Base-by-base conservation (phyloP, 2,888 invertebrate species). In the Auanema sp. region DNA sequence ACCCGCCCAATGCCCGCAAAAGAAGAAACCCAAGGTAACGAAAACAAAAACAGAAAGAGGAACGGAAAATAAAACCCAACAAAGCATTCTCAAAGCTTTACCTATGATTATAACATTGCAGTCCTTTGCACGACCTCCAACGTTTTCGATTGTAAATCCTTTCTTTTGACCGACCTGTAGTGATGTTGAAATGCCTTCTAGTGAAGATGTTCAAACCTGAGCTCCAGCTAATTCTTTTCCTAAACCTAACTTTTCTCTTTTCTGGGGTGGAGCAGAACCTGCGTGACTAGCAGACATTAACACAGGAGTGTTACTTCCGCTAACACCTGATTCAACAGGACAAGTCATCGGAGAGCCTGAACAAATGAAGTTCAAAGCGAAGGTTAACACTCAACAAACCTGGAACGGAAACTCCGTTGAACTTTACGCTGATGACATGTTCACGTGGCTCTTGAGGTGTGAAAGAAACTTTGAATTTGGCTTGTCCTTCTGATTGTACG, bases 361-460 rank as follows among this genome's bases (percentile, higher is more conserved):
- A 25, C 23, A 18, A n/a, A 50, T 11, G 6, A 5, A 14, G n/a
- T 25, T 4, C 4, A 33, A 25, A 21, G 14, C 21, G 8, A 12
- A 21, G 11, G 6, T 52, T 21, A 23, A 11, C 4, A n/a, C n/a
- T 6, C 8, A 24, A 44, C 66, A 49, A 10, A 69, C 83, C 80
- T 56, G 84, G 84, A 1, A 84, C 77, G 21, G 74, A 72, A 24
- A 77, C 65, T 41, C 89, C 89, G 77, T 89, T 89, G 83, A 90
- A 91, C 83, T 90, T 89, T 41, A 97, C 94, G 53, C 93, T 93
- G 4, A 96, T 87, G 24, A 90, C 91, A 85, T 97, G 96, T 0
- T 91, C 89, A 1, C 92, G 92, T 0, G 94, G 90, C 86, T 94
- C 93, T 41, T 92, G 91, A 0, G 96, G 96, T 83, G 94, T 94